Percentiles rank a stretch among this genome's conserved stretches.
These are phyloP conservation scores for Listronotus bonariensis DNA, from an alignment of 1,140 invertebrate species.

Conservation along the genomic window DNA sequence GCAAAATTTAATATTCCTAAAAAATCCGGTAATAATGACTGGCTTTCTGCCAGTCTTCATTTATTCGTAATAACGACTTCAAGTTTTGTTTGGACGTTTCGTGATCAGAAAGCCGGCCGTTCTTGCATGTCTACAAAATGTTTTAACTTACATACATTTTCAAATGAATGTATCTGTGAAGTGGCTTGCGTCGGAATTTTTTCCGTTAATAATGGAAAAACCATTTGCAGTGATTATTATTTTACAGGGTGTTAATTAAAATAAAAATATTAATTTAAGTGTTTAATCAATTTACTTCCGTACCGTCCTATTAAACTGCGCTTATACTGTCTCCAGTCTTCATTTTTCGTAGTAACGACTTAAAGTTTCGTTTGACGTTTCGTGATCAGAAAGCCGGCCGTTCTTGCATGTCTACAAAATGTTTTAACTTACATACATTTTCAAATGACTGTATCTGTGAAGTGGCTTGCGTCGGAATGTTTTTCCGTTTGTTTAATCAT, in stretches of 20 bases:
- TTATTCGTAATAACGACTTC: conserved; percentile 7
- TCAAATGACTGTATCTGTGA: background rate
- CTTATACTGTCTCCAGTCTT: too few relatives aligned
- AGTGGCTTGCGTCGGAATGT: background rate
- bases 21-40: conserved; percentile 27
- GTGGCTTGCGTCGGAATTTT: background rate
- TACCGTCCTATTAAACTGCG: too few relatives aligned
- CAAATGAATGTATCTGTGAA: background rate
- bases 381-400: conserved; percentile 6
- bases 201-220: too few relatives aligned
- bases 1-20: conserved; percentile 26
- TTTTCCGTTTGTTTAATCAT: too few relatives aligned
- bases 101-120: conserved; percentile 4
- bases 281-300: too few relatives aligned
- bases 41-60: conserved; percentile 30
- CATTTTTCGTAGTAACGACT: conserved; percentile 11
- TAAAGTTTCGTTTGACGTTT: conserved; percentile 14
- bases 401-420: conserved; percentile 18
- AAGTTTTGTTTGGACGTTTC: conserved; percentile 14
- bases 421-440: conserved; percentile 6
- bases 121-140: conserved; percentile 17
- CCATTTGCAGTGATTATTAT: background rate
- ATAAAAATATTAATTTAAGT: background rate
- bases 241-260: background rate
- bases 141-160: conserved; percentile 8